phyloP scores from a whole-genome alignment of 2,888 invertebrate species.

The Cheilosia impressa region DNA sequence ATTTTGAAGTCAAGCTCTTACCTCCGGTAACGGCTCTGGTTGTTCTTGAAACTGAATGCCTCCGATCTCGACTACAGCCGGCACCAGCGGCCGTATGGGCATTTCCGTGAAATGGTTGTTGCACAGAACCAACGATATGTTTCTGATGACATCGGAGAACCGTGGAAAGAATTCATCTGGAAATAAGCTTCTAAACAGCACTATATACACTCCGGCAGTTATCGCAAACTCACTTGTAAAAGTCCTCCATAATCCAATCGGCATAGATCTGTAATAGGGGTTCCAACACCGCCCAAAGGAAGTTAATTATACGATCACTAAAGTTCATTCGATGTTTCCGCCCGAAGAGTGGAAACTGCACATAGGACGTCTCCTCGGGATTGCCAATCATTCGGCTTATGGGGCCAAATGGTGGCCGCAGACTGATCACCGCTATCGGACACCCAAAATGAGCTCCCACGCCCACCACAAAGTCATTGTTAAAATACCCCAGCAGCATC shows the following conservation, averaged over 20 bases:
- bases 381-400: slow-evolving; percentile 56
- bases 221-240: slow-evolving; percentile 26
- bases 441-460: slow-evolving; percentile 48
- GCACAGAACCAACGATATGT: slow-evolving; percentile 79
- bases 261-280: slow-evolving; percentile 22
- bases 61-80: slow-evolving; percentile 80
- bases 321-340: slow-evolving; percentile 54
- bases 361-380: slow-evolving; percentile 48
- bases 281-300: slow-evolving; percentile 34
- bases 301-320: slow-evolving; percentile 29
- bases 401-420: slow-evolving; percentile 30
- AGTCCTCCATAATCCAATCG: slow-evolving; percentile 21
- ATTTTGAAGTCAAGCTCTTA: slow-evolving; percentile 32
- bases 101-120: slow-evolving; percentile 80
- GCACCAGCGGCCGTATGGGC: slow-evolving; percentile 79
- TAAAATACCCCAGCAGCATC: slow-evolving; percentile 56
- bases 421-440: slow-evolving; percentile 31
- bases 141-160: slow-evolving; percentile 77
- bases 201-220: neutral
- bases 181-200: slow-evolving; percentile 73
- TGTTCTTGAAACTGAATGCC: slow-evolving; percentile 80
- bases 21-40: slow-evolving; percentile 76
- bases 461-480: slow-evolving; percentile 70
- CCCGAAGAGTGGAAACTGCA: slow-evolving; percentile 49
- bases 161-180: slow-evolving; percentile 76